Evolutionary conservation across 2,797 vertebrate genomes (phyloP).

Genomic region (Lophius americanus): DNA sequence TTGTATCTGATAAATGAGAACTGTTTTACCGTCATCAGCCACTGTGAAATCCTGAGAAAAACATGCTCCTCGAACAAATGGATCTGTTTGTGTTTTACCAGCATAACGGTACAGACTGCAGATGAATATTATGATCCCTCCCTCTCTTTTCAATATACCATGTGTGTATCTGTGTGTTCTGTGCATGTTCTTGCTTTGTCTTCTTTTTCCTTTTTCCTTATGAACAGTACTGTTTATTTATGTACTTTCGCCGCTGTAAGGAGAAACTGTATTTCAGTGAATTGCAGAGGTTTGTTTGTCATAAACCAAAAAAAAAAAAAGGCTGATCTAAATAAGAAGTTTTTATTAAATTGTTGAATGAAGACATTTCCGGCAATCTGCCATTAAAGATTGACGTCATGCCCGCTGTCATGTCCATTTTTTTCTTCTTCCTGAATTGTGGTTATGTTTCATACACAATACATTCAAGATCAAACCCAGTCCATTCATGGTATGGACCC

Average conservation of each 20-base stretch:
- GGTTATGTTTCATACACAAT: background rate
- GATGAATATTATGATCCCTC: constrained; percentile 37
- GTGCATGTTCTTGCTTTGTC: constrained; percentile 65
- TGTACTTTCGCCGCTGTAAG: constrained; percentile 76
- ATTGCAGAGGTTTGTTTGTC: constrained; percentile 73
- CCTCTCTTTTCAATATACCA: constrained; percentile 57
- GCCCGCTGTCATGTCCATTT: constrained; percentile 40
- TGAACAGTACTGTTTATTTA: constrained; percentile 77
- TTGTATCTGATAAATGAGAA: constrained; percentile 66
- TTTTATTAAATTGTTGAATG: constrained; percentile 79
- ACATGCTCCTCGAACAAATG: constrained; percentile 47
- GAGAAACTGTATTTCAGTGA: constrained; percentile 76
- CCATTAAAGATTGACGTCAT: constrained; percentile 79
- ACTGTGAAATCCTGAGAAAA: constrained; percentile 76
- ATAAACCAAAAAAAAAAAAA: constrained; percentile 56
- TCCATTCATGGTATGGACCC: background rate
- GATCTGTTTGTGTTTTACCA: constrained; percentile 49
- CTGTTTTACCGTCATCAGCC: constrained; percentile 70
- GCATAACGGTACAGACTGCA: constrained; percentile 61
- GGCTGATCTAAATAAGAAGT: constrained; percentile 64
- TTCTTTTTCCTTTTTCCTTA: constrained; percentile 32
- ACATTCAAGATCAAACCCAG: background rate
- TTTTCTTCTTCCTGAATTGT: constrained; percentile 2
- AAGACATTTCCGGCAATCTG: constrained; percentile 75
- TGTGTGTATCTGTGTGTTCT: constrained; percentile 69